Conservation (phyloP, 2,797 vertebrate genomes). For the Numenius phaeopus region DNA sequence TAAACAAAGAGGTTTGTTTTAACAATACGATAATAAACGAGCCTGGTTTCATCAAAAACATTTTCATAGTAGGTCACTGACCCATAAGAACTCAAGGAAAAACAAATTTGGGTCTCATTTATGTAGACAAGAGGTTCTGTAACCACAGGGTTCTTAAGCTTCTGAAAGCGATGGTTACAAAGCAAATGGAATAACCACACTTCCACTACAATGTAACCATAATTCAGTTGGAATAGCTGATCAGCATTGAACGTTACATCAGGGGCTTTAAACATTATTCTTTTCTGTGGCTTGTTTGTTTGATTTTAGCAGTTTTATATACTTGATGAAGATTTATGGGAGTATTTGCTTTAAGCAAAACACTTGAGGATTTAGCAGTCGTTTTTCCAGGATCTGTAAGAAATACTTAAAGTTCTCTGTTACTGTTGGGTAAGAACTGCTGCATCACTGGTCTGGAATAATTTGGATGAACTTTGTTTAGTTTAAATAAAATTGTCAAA, state of each 20-base stretch:
- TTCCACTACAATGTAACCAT: neutral
- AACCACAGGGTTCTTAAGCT: conserved; percentile 18
- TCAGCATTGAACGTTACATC: neutral
- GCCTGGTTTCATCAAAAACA: conserved; percentile 61
- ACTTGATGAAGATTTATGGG: conserved; percentile 33
- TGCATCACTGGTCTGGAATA: neutral
- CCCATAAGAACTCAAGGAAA: conserved; percentile 53
- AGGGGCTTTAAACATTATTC: neutral
- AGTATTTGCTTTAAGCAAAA: conserved; percentile 36
- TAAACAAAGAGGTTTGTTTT: conserved; percentile 66
- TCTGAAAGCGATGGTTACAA: neutral
- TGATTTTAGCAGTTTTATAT: conserved; percentile 24
- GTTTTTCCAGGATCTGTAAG: conserved; percentile 21
- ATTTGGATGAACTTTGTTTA: conserved; percentile 37
- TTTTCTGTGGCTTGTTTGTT: conserved; percentile 31
- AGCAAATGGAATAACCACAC: neutral
- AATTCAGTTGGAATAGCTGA: neutral
- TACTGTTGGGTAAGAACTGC: conserved; percentile 29
- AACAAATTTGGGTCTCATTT: conserved; percentile 65
- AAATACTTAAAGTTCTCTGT: conserved; percentile 20
- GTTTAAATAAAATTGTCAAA: neutral
- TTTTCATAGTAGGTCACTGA: conserved; percentile 69
- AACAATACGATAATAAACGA: conserved; percentile 68
- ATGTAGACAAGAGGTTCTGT: conserved; percentile 42
- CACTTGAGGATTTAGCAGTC: conserved; percentile 19